Conservation (phyloP, 2,797 vertebrate genomes). For the Epinephelus malabaricus region DNA sequence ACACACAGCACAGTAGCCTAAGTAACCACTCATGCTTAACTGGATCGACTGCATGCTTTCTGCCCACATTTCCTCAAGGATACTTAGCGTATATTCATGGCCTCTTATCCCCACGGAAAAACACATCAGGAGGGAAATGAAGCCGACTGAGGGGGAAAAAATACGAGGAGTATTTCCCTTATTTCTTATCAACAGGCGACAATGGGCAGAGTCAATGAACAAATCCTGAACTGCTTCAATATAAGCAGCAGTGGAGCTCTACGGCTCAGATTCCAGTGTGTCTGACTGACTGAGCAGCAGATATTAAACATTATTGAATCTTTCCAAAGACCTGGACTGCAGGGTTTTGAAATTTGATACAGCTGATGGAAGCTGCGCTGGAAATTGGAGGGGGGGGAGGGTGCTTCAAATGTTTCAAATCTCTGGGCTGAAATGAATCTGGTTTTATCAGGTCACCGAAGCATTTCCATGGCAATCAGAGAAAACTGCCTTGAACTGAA, state of each 20-base stretch:
- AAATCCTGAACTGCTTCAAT: constrained; percentile 62
- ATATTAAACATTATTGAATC: constrained; percentile 78
- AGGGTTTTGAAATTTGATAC: constrained; percentile 70
- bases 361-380: constrained; percentile 67
- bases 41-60: constrained; percentile 59
- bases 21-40: constrained; percentile 62
- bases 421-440: constrained; percentile 65
- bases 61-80: constrained; percentile 70
- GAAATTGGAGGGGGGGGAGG: constrained; percentile 28
- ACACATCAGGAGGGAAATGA: constrained; percentile 73
- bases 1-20: constrained; percentile 25
- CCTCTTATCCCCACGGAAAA: constrained; percentile 67
- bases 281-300: constrained; percentile 68
- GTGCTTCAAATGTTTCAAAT: constrained; percentile 66
- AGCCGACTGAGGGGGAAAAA: constrained; percentile 34
- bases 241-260: constrained; percentile 46
- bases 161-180: constrained; percentile 24
- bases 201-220: constrained; percentile 59
- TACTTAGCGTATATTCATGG: constrained; percentile 67
- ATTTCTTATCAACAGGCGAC: constrained; percentile 70
- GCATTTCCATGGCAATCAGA: constrained; percentile 65
- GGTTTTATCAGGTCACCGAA: constrained; percentile 68
- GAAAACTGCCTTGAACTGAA: constrained; percentile 56
- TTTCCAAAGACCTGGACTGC: constrained; percentile 64
- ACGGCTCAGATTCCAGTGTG: constrained; percentile 47